These are phyloP conservation scores for Lucifuga dentata DNA, from an alignment of 2,113 vertebrate genomes.

Conservation along the genomic window DNA sequence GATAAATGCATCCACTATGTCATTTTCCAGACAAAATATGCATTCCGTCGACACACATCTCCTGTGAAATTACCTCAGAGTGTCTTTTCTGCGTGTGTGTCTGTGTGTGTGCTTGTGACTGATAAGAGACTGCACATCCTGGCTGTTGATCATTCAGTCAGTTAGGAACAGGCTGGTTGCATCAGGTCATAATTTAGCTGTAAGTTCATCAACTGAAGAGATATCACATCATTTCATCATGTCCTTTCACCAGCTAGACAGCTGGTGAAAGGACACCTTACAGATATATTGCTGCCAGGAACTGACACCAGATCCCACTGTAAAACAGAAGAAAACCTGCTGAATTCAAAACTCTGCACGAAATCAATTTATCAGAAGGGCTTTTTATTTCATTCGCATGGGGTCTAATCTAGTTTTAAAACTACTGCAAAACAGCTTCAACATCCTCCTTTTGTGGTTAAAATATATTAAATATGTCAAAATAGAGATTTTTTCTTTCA, in stretches of 20 bases:
- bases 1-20: slow-evolving; percentile 38
- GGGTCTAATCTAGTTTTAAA: slow-evolving; percentile 28
- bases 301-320: slow-evolving; percentile 34
- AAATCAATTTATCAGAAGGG: neutral
- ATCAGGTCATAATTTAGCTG: slow-evolving; percentile 62
- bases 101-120: slow-evolving; percentile 51
- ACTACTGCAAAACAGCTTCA: slow-evolving; percentile 18
- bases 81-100: slow-evolving; percentile 41
- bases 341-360: neutral
- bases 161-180: slow-evolving; percentile 40
- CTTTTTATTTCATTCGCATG: slow-evolving; percentile 14
- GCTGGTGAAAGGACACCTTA: too few species aligned
- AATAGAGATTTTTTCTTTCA: too few species aligned
- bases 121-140: slow-evolving; percentile 54
- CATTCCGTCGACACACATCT: slow-evolving; percentile 36
- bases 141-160: slow-evolving; percentile 60
- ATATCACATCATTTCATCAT: slow-evolving; percentile 72
- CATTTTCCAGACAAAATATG: slow-evolving; percentile 38
- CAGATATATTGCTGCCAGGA: slow-evolving; percentile 33
- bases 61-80: slow-evolving; percentile 43
- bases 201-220: slow-evolving; percentile 56
- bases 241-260: slow-evolving; percentile 62
- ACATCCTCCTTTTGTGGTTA: slow-evolving; percentile 19
- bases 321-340: slow-evolving; percentile 25
- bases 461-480: neutral